Evolutionary conservation across 2,113 vertebrate species (phyloP).

Genomic region (Castor canadensis): DNA sequence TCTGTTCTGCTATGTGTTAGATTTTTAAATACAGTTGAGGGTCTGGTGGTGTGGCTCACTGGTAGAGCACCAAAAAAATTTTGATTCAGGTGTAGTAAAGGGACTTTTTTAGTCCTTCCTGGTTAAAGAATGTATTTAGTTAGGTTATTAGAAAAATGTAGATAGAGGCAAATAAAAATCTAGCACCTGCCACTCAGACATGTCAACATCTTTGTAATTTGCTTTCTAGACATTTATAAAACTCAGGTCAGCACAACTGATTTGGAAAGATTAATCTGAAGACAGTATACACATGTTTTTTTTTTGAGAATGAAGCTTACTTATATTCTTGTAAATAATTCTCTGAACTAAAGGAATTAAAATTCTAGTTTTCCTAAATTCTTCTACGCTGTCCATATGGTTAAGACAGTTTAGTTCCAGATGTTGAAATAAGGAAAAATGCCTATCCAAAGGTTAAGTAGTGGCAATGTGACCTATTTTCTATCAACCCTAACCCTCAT

Average conservation of each 20-base stretch:
- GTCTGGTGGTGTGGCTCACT: too few relatives aligned
- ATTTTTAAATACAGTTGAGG: background rate
- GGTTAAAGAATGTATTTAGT: background rate
- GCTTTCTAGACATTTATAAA: background rate
- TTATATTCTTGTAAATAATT: background rate
- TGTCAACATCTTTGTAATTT: background rate
- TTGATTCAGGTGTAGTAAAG: background rate
- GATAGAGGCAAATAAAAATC: background rate
- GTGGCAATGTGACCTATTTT: background rate
- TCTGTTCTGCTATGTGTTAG: background rate
- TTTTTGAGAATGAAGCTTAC: background rate
- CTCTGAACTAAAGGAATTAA: background rate
- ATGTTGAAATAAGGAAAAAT: background rate
- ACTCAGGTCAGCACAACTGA: background rate
- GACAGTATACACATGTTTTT: too few relatives aligned
- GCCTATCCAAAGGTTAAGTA: background rate
- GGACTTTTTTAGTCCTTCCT: too few relatives aligned
- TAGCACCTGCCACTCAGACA: background rate
- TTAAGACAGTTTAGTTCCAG: background rate
- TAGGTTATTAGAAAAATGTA: background rate
- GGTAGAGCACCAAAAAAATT: background rate
- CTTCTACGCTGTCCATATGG: background rate
- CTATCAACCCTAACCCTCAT: fast-evolving
- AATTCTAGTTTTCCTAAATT: background rate
- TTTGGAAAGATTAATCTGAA: background rate